Evolutionary conservation across 2,888 invertebrate species (phyloP), one percentile per base, ranked within the genome.

Genomic region (Thymelicus acteon): DNA sequence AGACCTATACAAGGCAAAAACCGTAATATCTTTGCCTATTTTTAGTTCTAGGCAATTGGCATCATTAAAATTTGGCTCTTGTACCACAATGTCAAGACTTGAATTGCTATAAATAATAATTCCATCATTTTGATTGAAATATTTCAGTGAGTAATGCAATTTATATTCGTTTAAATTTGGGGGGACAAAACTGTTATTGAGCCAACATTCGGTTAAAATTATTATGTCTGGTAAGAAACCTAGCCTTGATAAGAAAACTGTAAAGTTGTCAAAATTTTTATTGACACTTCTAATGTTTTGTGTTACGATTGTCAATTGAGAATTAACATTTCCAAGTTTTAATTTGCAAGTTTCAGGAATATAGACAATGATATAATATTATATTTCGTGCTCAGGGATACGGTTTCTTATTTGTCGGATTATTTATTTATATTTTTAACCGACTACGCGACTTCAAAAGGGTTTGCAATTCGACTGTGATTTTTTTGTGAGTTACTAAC

Each of bases 241-340:
- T 7, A 62, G n/a, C 1, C 62, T 19, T 15, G 48, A 7, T 31
- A 62, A 7, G 47, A 62, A 62, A 8, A 62, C 48, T 7, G 62
- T 31, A 31, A 62, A 48, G n/a, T 13, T 24, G 24, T 19, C 47
- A 31, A 62, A 62, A 31, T 62, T 62, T 47, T 62, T 62, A 6
- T 31, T 62, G 6, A 62, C 31, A 31, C 62, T 62, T 6, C 62
- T 6, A 12, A 62, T 62, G 40, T 62, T 62, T 60, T 60, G 37
- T 39, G 58, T 60, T 7, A 60, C 7, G 13, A 60, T n/a, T 13
- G 39, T 60, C 13, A 60, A 15, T 60, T 60, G 24, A 7, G 39
- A 39, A 39, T 39, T 39, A 6, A 7, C 6, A 7, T 6, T 39
- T 7, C 39, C 39, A 7, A 39, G 39, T 39, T 39, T 39, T 39